Evolutionary conservation across 2,888 invertebrate species (phyloP).

Genomic region (Drosophila paranaensis): DNA sequence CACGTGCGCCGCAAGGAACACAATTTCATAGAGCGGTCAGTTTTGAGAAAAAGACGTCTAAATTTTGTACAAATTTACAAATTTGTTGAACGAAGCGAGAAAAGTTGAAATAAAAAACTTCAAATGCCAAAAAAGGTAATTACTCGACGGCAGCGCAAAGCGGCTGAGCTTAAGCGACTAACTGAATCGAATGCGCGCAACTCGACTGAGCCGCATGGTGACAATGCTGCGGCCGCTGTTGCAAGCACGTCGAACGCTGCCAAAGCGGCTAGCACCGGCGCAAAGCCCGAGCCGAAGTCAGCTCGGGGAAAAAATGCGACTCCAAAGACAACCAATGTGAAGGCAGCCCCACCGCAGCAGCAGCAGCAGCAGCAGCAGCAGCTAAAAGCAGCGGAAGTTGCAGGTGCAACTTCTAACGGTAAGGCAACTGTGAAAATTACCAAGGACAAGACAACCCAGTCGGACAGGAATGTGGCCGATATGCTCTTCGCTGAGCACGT

Average conservation of each 20-base stretch:
- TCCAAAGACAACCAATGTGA: not conserved
- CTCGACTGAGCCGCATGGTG: not conserved
- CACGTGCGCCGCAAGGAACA: not conserved
- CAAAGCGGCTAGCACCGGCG: not conserved
- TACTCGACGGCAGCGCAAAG: constrained; percentile 70
- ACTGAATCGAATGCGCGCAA: not conserved
- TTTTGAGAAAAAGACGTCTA: not conserved
- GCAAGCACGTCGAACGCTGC: not conserved
- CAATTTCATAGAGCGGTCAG: not conserved
- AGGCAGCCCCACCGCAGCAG: not conserved
- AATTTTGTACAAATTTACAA: not conserved
- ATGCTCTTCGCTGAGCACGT: not conserved
- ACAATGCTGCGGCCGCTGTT: not conserved
- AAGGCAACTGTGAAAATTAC: not conserved
- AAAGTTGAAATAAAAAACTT: not conserved
- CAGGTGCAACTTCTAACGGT: not conserved
- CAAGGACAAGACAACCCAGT: constrained; percentile 23
- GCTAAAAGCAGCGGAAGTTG: no score
- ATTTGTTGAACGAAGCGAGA: not conserved
- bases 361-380: not conserved
- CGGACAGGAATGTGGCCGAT: constrained; percentile 20
- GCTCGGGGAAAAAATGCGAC: not conserved
- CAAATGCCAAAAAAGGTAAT: constrained; percentile 63
- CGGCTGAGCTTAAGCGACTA: constrained; percentile 31
- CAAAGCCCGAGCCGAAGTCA: not conserved